Evolutionary conservation across 53 echinoderm and acorn worm genomes (phyloP).

Genomic region (Mesocentrotus franciscanus): DNA sequence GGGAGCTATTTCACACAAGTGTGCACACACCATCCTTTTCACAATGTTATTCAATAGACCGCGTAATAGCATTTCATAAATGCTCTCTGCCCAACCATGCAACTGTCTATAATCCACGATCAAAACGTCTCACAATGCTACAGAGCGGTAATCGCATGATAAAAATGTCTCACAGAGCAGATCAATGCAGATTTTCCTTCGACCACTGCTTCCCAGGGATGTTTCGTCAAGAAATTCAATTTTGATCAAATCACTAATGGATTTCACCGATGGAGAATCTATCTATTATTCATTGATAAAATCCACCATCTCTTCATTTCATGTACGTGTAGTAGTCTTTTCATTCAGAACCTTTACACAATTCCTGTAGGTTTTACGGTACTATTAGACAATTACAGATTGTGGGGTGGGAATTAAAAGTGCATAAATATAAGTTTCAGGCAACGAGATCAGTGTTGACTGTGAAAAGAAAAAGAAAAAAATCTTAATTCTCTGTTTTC

Average conservation of each 20-base stretch:
- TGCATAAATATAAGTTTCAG: too few relatives aligned
- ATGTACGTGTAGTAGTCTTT: neutral
- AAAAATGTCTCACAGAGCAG: neutral
- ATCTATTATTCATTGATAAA: conserved; percentile 56
- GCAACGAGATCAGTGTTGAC: too few relatives aligned
- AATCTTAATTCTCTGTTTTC: too few relatives aligned
- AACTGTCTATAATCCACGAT: conserved; percentile 2
- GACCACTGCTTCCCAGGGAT: neutral
- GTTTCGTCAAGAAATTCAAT: conserved; percentile 30
- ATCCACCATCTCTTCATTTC: conserved; percentile 7
- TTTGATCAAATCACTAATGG: conserved; percentile 43
- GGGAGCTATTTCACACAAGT: neutral
- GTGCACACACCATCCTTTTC: conserved; percentile 3
- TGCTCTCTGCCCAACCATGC: neutral
- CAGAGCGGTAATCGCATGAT: neutral
- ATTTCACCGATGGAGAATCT: conserved; percentile 39
- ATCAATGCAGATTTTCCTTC: neutral
- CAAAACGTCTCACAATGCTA: neutral
- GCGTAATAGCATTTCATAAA: neutral
- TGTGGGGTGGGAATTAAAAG: too few relatives aligned
- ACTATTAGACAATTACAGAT: too few relatives aligned
- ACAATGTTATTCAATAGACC: neutral
- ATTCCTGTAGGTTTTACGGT: too few relatives aligned
- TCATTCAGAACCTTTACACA: neutral
- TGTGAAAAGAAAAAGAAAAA: too few relatives aligned